phyloP scores from a whole-genome alignment of 2,888 invertebrate genomes.

The Drosophila merina region DNA sequence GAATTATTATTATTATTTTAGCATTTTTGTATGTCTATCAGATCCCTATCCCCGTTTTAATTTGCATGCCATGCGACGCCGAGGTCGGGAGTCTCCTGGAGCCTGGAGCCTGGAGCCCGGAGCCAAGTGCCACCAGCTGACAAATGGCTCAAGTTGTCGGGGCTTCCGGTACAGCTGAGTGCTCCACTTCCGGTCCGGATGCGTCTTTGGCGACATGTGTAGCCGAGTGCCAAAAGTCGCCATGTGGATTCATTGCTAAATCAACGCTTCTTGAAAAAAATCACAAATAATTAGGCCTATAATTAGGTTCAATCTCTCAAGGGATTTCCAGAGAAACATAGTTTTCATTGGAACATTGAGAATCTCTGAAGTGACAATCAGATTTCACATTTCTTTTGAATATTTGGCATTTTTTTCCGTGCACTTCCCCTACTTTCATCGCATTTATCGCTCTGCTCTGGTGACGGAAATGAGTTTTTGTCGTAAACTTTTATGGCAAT shows the following conservation, averaged over 20 bases:
- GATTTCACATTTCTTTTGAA: not conserved
- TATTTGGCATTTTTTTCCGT: conserved; percentile 1
- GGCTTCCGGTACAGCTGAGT: conserved; percentile 66
- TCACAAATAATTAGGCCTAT: not conserved
- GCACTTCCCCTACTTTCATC: conserved; percentile 23
- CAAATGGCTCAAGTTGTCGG: conserved; percentile 55
- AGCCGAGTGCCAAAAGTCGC: conserved; percentile 19
- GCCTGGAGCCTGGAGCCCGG: not conserved
- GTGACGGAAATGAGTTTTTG: conserved; percentile 79
- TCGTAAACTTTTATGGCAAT: conserved; percentile 79
- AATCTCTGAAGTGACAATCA: not conserved
- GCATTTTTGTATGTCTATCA: conserved; percentile 36
- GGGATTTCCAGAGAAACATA: too few relatives aligned
- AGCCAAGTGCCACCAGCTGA: conserved; percentile 45
- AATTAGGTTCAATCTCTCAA: too few relatives aligned
- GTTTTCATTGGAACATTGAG: too few relatives aligned
- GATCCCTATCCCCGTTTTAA: conserved; percentile 8
- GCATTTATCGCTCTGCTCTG: conserved; percentile 72
- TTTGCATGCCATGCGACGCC: conserved; percentile 26
- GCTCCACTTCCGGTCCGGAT: conserved; percentile 65
- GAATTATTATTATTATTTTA: conserved; percentile 55
- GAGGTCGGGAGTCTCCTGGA: conserved; percentile 1
- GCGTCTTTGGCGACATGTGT: conserved; percentile 50
- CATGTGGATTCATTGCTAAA: conserved; percentile 37
- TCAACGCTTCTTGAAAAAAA: conserved; percentile 26